Evolutionary conservation across 2,888 invertebrate genomes (phyloP).

Genomic region (Chaetogeoica ovagalla): DNA sequence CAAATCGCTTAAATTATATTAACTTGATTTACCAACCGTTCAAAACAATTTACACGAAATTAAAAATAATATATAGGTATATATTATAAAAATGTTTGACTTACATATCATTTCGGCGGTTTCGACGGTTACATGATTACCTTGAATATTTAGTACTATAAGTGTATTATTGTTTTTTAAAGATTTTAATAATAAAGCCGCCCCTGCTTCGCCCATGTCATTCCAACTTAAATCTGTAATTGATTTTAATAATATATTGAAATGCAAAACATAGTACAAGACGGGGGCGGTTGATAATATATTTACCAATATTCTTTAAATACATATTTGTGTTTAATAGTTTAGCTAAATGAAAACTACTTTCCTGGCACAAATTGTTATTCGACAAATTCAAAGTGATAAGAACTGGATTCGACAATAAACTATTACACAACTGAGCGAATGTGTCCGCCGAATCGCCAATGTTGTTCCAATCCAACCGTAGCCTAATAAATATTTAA

Average conservation of each 20-base stretch:
- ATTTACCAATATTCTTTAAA: constrained; percentile 39
- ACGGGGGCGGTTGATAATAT: background rate
- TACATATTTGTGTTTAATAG: constrained; percentile 9
- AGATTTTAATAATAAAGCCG: constrained; percentile 17
- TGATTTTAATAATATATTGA: background rate
- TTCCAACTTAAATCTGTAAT: constrained; percentile 48
- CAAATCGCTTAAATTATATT: no score
- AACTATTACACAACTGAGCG: constrained; percentile 15
- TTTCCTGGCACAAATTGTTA: constrained; percentile 24
- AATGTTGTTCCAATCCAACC: constrained; percentile 31
- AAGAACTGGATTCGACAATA: constrained; percentile 13
- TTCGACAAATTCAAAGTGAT: constrained; percentile 24
- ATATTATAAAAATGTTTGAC: background rate
- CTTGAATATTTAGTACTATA: constrained; percentile 22
- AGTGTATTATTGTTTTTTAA: constrained; percentile 28
- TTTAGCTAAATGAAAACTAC: constrained; percentile 25
- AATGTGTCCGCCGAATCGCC: constrained; percentile 28
- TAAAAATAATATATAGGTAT: no score
- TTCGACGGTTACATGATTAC: constrained; percentile 1
- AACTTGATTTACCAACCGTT: no score
- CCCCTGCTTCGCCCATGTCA: constrained; percentile 25
- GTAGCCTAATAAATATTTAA: constrained; percentile 5
- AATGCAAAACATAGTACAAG: background rate
- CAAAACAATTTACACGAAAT: no score
- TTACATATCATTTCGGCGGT: constrained; percentile 7